A percentile compares a stretch with the other conserved stretches of the same genome.
These are phyloP conservation scores for Ruditapes philippinarum DNA, from an alignment of 1,140 invertebrate genomes.

Conservation along the genomic window DNA sequence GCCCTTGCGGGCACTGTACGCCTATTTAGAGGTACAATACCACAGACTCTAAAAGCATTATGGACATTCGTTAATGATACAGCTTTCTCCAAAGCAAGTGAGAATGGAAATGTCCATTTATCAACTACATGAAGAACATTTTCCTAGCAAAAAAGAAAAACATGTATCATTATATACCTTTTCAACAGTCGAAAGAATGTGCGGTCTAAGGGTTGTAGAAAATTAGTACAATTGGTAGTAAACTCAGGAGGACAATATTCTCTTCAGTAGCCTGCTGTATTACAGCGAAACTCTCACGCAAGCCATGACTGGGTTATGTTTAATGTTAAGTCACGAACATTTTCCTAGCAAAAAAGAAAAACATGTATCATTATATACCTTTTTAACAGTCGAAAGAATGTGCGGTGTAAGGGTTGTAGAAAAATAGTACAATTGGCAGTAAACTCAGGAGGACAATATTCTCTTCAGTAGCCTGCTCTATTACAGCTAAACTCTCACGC, in stretches of 20 bases:
- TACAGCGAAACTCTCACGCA: slow-evolving; percentile 63
- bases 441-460: slow-evolving; percentile 58
- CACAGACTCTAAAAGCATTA: slow-evolving; percentile 39
- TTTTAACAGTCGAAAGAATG: slow-evolving; percentile 71
- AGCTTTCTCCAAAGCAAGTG: slow-evolving; percentile 19
- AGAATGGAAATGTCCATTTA: slow-evolving; percentile 65
- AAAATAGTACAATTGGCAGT: slow-evolving; percentile 48
- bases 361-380: slow-evolving; percentile 56
- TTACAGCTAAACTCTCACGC: not conserved
- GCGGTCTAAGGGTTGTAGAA: slow-evolving; percentile 60
- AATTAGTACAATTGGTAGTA: slow-evolving; percentile 65
- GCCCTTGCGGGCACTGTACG: slow-evolving; percentile 19
- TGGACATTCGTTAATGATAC: not conserved
- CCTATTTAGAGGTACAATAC: slow-evolving; percentile 43
- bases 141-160: slow-evolving; percentile 58
- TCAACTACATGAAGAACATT: slow-evolving; percentile 60
- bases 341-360: slow-evolving; percentile 55
- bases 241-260: slow-evolving; percentile 33
- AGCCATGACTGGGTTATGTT: slow-evolving; percentile 54
- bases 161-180: slow-evolving; percentile 54
- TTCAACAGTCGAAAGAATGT: slow-evolving; percentile 71
- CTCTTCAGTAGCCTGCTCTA: slow-evolving; percentile 12
- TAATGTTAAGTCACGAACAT: slow-evolving; percentile 56
- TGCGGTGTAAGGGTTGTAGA: slow-evolving; percentile 59
- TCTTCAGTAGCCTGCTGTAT: slow-evolving; percentile 52